Percentiles rank a stretch among this genome's conserved stretches.
phyloP scores from a whole-genome alignment of 2,113 vertebrate genomes.

The Cochlearius cochlearius region DNA sequence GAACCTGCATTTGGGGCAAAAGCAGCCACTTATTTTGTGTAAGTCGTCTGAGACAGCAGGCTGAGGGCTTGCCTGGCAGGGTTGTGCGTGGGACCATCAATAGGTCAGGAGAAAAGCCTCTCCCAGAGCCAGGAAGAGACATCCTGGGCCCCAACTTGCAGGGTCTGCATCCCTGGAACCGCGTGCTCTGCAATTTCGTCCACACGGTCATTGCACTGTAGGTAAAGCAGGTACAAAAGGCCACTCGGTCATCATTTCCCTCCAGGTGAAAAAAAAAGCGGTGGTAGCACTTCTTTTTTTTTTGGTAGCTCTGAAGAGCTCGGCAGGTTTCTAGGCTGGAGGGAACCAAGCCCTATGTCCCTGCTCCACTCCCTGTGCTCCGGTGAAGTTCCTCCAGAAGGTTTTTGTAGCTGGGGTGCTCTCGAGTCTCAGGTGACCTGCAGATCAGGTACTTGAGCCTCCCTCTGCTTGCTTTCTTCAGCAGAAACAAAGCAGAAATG shows the following conservation, averaged over 20 bases:
- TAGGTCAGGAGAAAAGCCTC: not conserved
- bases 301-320: not conserved
- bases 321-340: not conserved
- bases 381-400: not conserved
- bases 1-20: not conserved
- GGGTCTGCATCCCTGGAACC: not conserved
- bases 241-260: not conserved
- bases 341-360: not conserved
- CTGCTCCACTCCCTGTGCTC: not conserved
- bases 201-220: fast-evolving
- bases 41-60: not conserved
- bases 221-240: fast-evolving
- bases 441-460: not conserved
- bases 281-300: not conserved
- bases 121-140: not conserved
- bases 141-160: not conserved
- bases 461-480: not conserved
- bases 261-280: not conserved
- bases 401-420: not conserved
- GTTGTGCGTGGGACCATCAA: not conserved
- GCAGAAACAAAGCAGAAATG: not conserved
- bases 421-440: fast-evolving
- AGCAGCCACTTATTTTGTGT: not conserved
- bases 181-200: fast-evolving
- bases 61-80: not conserved